A percentile compares a stretch with the other conserved stretches of the same genome.
phyloP scores from a whole-genome alignment of 1,140 invertebrate genomes.

The Coenobita brevimanus region DNA sequence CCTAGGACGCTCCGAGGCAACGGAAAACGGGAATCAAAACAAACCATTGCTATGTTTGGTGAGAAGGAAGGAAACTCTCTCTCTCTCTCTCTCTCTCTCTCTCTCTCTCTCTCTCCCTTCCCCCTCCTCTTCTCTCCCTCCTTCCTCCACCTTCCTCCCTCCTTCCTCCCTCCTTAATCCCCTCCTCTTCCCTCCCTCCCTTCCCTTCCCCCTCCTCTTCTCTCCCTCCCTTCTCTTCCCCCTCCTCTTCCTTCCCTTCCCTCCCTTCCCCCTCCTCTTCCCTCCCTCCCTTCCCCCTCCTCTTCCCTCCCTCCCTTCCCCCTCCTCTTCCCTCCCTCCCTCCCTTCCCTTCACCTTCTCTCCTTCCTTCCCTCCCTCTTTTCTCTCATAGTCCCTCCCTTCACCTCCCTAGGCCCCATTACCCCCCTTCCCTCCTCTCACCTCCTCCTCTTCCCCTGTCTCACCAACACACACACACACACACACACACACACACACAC shows the following conservation, averaged over 20 bases:
- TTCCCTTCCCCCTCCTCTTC: not conserved
- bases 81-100: not conserved
- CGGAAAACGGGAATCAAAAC: too few relatives aligned
- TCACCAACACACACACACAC: too few relatives aligned
- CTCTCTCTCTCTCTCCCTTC: not conserved
- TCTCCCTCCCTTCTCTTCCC: not conserved
- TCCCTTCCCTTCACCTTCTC: too few relatives aligned
- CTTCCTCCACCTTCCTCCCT: not conserved
- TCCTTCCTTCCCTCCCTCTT: not conserved
- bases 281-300: not conserved
- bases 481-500: too few relatives aligned
- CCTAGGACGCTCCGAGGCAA: too few relatives aligned
- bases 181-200: not conserved
- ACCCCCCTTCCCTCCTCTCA: not conserved
- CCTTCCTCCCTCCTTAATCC: not conserved
- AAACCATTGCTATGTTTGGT: too few relatives aligned
- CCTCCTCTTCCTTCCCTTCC: not conserved
- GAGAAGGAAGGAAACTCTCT: too few relatives aligned
- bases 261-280: not conserved
- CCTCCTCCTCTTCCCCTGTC: not conserved
- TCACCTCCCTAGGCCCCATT: not conserved
- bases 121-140: not conserved
- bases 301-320: not conserved
- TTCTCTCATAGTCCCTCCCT: not conserved
- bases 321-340: not conserved